These are phyloP conservation scores for Archivesica marissinica DNA, from an alignment of 1,140 invertebrate genomes.

Conservation along the genomic window DNA sequence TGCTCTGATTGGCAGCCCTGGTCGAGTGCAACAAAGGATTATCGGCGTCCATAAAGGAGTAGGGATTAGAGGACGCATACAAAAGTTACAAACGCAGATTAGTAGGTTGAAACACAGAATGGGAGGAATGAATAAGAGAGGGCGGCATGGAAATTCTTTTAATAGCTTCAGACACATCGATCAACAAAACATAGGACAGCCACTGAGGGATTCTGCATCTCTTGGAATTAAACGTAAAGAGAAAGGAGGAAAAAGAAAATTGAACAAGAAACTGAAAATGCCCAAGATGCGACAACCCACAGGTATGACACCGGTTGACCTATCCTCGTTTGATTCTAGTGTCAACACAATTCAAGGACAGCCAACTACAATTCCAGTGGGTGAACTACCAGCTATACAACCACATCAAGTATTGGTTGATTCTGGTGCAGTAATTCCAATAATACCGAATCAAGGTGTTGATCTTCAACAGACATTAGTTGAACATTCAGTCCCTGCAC, in stretches of 20 bases:
- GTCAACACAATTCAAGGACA: not conserved
- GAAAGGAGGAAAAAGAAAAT: not conserved
- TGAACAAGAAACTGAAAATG: too few species aligned
- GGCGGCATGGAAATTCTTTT: not conserved
- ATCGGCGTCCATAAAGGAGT: too few species aligned
- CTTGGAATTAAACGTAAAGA: not conserved
- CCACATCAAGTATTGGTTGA: not conserved
- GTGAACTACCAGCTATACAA: not conserved
- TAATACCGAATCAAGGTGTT: too few species aligned
- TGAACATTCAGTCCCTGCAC: too few species aligned
- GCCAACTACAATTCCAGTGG: not conserved
- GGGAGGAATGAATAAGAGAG: not conserved
- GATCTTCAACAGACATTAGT: too few species aligned
- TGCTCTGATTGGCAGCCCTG: too few species aligned
- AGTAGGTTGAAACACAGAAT: too few species aligned
- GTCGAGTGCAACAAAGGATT: too few species aligned
- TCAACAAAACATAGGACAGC: not conserved
- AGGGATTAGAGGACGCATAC: too few species aligned
- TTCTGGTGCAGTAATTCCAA: not conserved
- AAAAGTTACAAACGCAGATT: too few species aligned
- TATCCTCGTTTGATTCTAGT: not conserved
- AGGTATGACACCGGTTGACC: not conserved
- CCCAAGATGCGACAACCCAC: not conserved
- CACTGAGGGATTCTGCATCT: not conserved
- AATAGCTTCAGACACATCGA: not conserved